Evolutionary conservation across 2,888 invertebrate genomes (phyloP), one percentile per base, ranked within the genome.

Genomic region (Anorthoa munda): DNA sequence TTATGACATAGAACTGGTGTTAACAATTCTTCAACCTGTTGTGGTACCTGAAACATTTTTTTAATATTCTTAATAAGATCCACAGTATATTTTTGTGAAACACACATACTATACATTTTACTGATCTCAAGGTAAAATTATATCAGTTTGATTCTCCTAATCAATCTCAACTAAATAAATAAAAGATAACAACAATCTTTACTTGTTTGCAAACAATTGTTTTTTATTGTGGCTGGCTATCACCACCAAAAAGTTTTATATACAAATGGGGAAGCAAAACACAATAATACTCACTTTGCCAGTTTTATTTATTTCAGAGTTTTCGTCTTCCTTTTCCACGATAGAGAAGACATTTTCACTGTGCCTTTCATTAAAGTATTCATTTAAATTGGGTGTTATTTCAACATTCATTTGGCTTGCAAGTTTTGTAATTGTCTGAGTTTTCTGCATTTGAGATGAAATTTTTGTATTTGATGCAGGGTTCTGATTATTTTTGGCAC

Each of bases 271-370:
- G 13, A 58, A 66, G 5, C 17, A 58, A 56, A 50, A 39, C 13
- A 53, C 2, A 46, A 56, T 11, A 11, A 60, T 46, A 77, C 85
- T 84, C 86, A 93, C 93, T 84, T 90, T 83, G 61, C 86, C 84
- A 59, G 75, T 82, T 81, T 80, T 70, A 61, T 71, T 63, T 26
- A 68, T 56, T 75, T 86, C 77, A 45, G 78, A 80, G 69, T 82
- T 75, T 65, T 90, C 88, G 82, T 88, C 87, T 21, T 92, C 91
- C 58, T 93, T 93, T 63, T 93, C 94, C 56, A 89, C 73, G 50
- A 92, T 80, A 23, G 95, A 93, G 89, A 96, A 95, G 21, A 96
- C 77, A 89, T 94, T 95, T 90, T 95, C 95, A 89, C 96, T 96
- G 68, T 90, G 89, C 71, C 92, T 93, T 66, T 90, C 88, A 84